These are phyloP conservation scores for Crioceris asparagi DNA, from an alignment of 2,888 invertebrate genomes.

Conservation along the genomic window DNA sequence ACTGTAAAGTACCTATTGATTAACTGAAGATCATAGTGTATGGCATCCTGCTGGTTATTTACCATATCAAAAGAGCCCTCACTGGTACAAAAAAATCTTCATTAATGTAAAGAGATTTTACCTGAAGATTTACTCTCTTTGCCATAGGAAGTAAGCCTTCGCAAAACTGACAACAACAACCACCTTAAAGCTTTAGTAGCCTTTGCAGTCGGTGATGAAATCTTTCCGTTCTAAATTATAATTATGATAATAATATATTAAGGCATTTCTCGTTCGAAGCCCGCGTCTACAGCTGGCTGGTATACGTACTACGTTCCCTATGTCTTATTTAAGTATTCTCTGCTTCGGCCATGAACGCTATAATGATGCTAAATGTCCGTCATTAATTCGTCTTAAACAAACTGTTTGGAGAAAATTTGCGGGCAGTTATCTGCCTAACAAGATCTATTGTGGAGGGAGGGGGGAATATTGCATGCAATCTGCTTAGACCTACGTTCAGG, in stretches of 20 bases:
- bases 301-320: conserved; percentile 16
- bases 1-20: no score
- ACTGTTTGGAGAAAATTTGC: conserved; percentile 19
- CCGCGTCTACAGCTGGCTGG: conserved; percentile 12
- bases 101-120: no score
- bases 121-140: no score
- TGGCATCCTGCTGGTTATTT: no score
- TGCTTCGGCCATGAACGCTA: conserved; percentile 17
- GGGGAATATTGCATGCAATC: no score
- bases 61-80: no score
- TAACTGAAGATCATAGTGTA: no score
- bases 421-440: not conserved
- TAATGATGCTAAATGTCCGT: conserved; percentile 27
- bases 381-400: conserved; percentile 29
- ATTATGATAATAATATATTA: conserved; percentile 24
- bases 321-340: conserved; percentile 17
- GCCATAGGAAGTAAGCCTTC: no score
- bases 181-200: not conserved
- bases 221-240: conserved; percentile 16
- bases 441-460: not conserved
- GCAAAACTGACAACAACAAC: no score
- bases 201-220: not conserved
- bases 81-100: no score
- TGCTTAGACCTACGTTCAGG: no score
- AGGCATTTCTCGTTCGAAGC: conserved; percentile 7